A percentile compares a stretch with the other conserved stretches of the same genome.
These are phyloP conservation scores for Xestia c-nigrum DNA, from an alignment of 2,888 invertebrate species.

Conservation along the genomic window DNA sequence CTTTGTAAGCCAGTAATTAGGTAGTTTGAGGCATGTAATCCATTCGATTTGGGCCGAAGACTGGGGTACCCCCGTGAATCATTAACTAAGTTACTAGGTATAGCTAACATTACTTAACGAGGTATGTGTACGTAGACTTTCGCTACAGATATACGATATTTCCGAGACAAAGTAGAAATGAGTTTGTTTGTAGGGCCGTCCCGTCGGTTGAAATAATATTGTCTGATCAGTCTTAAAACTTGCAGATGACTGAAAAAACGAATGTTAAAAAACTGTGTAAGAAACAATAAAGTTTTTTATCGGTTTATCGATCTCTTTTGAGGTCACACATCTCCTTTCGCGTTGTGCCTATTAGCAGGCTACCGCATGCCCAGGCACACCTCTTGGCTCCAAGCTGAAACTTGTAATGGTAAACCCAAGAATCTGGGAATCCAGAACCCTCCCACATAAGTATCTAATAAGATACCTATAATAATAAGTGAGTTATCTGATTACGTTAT, in stretches of 20 bases:
- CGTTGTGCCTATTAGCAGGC: not conserved
- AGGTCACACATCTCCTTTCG: not conserved
- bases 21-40: not conserved
- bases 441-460: not conserved
- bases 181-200: not conserved
- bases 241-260: not conserved
- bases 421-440: not conserved
- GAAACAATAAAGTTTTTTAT: not conserved
- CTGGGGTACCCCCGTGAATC: not conserved
- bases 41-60: not conserved
- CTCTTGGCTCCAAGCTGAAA: not conserved
- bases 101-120: not conserved
- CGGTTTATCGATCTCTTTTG: no score
- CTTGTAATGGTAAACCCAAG: not conserved
- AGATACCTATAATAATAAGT: not conserved
- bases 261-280: not conserved
- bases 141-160: not conserved
- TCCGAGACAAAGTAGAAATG: not conserved
- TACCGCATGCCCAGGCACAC: not conserved
- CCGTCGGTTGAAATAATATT: not conserved
- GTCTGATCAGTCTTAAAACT: not conserved
- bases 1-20: not conserved
- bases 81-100: not conserved
- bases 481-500: not conserved
- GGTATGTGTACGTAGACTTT: not conserved